Evolutionary conservation across 92 coral and sea anemone species (phyloP), one percentile per base, ranked within the genome.

Genomic region (Parazoanthus atlanticus): DNA sequence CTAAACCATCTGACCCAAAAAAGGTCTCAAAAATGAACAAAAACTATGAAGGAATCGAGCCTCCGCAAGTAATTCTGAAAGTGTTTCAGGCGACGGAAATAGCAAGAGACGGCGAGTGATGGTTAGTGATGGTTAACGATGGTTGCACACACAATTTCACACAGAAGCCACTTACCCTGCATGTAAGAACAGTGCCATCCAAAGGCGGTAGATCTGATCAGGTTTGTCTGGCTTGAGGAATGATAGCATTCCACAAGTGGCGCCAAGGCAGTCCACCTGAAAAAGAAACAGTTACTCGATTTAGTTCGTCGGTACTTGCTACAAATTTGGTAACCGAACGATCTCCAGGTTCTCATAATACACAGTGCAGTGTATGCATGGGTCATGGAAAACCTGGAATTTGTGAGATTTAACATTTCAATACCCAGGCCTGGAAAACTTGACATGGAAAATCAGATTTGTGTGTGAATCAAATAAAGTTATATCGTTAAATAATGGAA

Each of bases 111-210:
- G 66, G 25, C 25, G 21, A 56, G 4, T 3, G 69, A 61, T 21
- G 69, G 28, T 21, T 3, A 61, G 21, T 23, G 28, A 61, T 61
- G 69, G 16, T 28, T 31, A 61, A 2, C 26, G 28, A 76, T 6
- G 11, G 47, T 33, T 46, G 25, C 41, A 21, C 8, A 29, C 31
- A 30, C n/a, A 86, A 54, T 32, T 58, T 87, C 56, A 8, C 31
- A 47, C 29, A 64, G 26, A n/a, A 67, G 30, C 29, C 46, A 28
- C 92, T 85, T 89, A 97, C 99, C 99, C 99, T 28, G 99, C 99
- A 79, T 97, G 99, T 54, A 94, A 89, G 84, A 92, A 97, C 54
- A 97, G 85, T 31, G 99, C 96, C 97, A 97, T 92, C 99, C 99
- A 97, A 40, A 97, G 93, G 46, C 99, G 94, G 88, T 97, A 97